Conservation (phyloP, 2,113 vertebrate genomes). For the Cyrtonyx montezumae region DNA sequence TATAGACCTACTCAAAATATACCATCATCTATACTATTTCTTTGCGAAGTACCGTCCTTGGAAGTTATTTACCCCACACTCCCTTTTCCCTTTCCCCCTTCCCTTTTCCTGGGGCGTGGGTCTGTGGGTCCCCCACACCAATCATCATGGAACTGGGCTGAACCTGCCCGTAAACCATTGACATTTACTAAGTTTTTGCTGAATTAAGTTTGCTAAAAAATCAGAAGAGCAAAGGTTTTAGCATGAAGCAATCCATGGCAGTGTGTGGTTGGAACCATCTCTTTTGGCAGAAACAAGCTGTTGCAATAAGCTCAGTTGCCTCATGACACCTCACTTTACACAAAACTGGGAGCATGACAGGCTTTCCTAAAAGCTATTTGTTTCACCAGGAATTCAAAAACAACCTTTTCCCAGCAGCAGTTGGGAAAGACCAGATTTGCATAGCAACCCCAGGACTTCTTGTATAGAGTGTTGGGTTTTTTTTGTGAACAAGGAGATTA, state of each 20-base stretch:
- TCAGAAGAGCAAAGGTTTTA: slow-evolving; percentile 4
- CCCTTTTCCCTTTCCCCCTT: too few relatives aligned
- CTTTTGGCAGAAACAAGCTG: slow-evolving; percentile 37
- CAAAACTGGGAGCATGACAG: slow-evolving; percentile 50
- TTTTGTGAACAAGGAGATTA: slow-evolving; percentile 30
- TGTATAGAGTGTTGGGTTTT: not conserved
- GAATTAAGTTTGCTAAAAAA: not conserved
- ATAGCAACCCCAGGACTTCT: not conserved
- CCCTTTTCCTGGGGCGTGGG: too few relatives aligned
- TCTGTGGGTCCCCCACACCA: too few relatives aligned
- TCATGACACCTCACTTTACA: slow-evolving; percentile 55
- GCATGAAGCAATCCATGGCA: not conserved
- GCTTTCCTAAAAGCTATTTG: slow-evolving; percentile 55
- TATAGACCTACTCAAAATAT: too few relatives aligned
- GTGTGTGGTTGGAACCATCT: not conserved
- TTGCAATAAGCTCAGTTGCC: slow-evolving; percentile 45
- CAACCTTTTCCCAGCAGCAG: slow-evolving; percentile 39
- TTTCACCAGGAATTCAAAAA: slow-evolving; percentile 52
- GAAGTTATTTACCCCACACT: too few relatives aligned
- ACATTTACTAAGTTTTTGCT: not conserved
- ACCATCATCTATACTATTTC: too few relatives aligned
- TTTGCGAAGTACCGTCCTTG: too few relatives aligned
- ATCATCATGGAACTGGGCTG: too few relatives aligned
- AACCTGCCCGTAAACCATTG: too few relatives aligned
- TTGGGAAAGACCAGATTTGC: slow-evolving; percentile 53